These are phyloP conservation scores for Orchesella flavescens DNA, from an alignment of 2,888 invertebrate species.

Conservation along the genomic window DNA sequence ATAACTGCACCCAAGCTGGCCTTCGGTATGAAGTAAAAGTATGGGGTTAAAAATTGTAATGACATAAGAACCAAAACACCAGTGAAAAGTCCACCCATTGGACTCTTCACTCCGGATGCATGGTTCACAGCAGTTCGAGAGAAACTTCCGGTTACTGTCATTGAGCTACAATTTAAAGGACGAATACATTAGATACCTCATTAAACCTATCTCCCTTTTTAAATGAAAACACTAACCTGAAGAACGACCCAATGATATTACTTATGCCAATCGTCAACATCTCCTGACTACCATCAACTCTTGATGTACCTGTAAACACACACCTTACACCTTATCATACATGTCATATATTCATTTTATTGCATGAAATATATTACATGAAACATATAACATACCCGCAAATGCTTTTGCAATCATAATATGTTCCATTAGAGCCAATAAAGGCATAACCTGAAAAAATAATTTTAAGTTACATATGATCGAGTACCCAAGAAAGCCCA, in stretches of 20 bases:
- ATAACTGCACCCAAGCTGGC: constrained; percentile 89
- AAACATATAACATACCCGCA: too few species aligned
- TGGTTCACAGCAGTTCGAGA: constrained; percentile 76
- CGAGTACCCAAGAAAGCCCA: too few species aligned
- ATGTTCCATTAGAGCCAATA: constrained; percentile 89
- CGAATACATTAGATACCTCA: too few species aligned
- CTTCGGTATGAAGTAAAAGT: constrained; percentile 89
- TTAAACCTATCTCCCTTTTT: too few species aligned
- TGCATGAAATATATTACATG: too few species aligned
- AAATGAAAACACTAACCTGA: too few species aligned
- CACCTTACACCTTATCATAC: too few species aligned
- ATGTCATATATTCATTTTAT: too few species aligned
- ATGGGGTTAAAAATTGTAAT: constrained; percentile 87
- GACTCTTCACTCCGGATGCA: constrained; percentile 75
- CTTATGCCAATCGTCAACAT: constrained; percentile 73
- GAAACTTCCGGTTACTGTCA: constrained; percentile 75
- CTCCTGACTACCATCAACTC: constrained; percentile 75
- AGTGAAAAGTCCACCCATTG: constrained; percentile 83
- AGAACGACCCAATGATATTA: constrained; percentile 76
- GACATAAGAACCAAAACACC: constrained; percentile 87
- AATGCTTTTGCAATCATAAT: constrained; percentile 96
- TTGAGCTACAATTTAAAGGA: too few species aligned
- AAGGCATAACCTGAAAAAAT: too few species aligned
- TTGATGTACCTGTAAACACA: too few species aligned
- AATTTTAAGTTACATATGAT: too few species aligned